A percentile compares a stretch with the other conserved stretches of the same genome.
Conservation (phyloP, 2,797 vertebrate genomes). For the Sarcoramphus papa region DNA sequence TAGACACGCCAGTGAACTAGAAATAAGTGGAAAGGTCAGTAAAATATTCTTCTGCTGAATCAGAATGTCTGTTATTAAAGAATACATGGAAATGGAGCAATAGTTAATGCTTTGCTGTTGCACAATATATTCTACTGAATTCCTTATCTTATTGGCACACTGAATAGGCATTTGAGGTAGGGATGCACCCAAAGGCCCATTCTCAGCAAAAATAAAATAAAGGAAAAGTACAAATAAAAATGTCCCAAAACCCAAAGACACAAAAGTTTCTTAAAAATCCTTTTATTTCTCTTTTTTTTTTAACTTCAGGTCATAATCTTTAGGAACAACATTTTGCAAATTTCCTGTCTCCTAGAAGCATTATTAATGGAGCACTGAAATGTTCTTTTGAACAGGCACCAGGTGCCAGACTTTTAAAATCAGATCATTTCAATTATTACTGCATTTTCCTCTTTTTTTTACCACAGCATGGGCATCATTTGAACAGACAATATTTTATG, state of each 20-base stretch:
- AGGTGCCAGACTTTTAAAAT: not conserved
- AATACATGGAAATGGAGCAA: not conserved
- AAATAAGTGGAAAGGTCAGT: slow-evolving; percentile 41
- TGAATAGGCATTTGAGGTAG: not conserved
- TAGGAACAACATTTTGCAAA: not conserved
- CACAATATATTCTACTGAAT: not conserved
- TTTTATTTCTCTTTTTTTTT: not conserved
- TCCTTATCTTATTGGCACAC: slow-evolving; percentile 5
- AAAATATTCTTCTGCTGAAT: slow-evolving; percentile 22
- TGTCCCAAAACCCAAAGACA: not conserved
- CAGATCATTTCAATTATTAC: not conserved
- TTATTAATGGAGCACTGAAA: not conserved
- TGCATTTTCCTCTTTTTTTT: not conserved
- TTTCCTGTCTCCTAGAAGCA: not conserved
- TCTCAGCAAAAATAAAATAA: not conserved
- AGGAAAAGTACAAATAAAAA: not conserved
- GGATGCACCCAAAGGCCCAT: not conserved
- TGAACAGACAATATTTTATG: slow-evolving; percentile 13
- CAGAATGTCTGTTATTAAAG: not conserved
- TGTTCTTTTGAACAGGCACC: not conserved
- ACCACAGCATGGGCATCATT: not conserved
- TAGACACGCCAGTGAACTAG: slow-evolving; percentile 48
- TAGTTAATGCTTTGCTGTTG: not conserved
- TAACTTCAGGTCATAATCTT: not conserved
- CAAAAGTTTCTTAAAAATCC: not conserved